Percentiles rank a stretch among this genome's conserved stretches.
phyloP scores from a whole-genome alignment of 2,888 invertebrate genomes.

The Oscheius sp. region DNA sequence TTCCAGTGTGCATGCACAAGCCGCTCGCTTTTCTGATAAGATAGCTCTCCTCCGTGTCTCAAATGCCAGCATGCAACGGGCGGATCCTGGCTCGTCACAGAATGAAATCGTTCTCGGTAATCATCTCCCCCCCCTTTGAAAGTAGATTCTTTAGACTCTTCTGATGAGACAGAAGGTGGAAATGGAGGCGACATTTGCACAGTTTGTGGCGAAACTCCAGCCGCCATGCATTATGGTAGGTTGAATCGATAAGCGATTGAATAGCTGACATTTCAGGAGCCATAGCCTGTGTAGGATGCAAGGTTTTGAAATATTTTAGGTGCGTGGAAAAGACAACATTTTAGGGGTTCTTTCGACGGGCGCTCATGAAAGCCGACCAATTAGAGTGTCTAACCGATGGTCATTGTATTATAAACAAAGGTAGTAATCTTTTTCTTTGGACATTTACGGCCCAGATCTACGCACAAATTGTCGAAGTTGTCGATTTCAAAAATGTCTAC shows the following conservation, averaged over 20 bases:
- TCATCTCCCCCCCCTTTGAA: background rate
- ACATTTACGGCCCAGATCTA: constrained; percentile 46
- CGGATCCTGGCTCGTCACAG: constrained; percentile 6
- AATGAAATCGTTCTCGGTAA: background rate
- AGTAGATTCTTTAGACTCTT: constrained; percentile 18
- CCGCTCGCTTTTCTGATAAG: constrained; percentile 16
- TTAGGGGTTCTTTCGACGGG: constrained; percentile 65
- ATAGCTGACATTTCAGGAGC: constrained; percentile 30
- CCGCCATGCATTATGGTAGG: constrained; percentile 62
- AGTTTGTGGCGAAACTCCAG: constrained; percentile 61
- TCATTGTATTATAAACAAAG: constrained; percentile 49
- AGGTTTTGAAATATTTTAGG: constrained; percentile 21
- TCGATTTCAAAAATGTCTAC: constrained; percentile 63
- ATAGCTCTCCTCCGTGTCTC: constrained; percentile 13
- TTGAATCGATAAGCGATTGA: background rate
- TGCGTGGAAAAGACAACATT: background rate
- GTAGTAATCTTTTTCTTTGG: too few relatives aligned
- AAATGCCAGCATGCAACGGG: constrained; percentile 27
- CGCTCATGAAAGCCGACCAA: constrained; percentile 65
- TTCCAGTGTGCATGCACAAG: background rate
- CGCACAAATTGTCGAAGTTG: constrained; percentile 63
- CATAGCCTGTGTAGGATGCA: constrained; percentile 57
- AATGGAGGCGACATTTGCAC: constrained; percentile 36
- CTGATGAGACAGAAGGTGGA: constrained; percentile 35
- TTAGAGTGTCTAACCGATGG: constrained; percentile 60